Conservation (phyloP, 2,113 vertebrate species). For the Irena cyanogastra region DNA sequence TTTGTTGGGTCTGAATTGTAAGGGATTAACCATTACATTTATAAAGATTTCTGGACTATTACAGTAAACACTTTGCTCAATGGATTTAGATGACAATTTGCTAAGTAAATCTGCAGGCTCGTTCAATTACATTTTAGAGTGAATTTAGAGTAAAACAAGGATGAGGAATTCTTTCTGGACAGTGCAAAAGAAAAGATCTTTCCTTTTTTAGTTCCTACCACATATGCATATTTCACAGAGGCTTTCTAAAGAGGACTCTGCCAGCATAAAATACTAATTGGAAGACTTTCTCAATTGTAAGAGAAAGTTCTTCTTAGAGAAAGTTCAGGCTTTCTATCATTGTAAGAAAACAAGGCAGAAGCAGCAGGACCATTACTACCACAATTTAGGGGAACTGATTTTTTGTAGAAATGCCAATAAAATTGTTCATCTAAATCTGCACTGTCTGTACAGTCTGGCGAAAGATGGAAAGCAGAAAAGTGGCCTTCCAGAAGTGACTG, state of each 20-base stretch:
- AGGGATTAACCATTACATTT: background rate
- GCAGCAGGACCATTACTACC: background rate
- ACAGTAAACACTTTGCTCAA: background rate
- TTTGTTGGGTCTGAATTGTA: background rate
- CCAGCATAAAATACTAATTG: background rate
- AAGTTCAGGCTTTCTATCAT: no score
- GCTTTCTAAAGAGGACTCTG: background rate
- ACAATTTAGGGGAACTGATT: background rate
- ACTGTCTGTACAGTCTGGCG: background rate
- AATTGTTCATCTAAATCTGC: background rate
- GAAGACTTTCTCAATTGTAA: background rate
- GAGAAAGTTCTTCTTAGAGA: no score
- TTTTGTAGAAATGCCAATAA: background rate
- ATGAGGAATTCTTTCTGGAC: background rate
- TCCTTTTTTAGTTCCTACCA: background rate
- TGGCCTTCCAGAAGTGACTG: background rate
- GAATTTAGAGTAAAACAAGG: background rate
- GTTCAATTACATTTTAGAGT: background rate
- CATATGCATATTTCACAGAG: background rate
- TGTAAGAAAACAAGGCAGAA: background rate
- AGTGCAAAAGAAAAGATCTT: background rate
- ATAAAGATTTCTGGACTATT: background rate
- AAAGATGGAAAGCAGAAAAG: background rate
- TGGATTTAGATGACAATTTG: background rate
- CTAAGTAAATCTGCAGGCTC: background rate